Evolutionary conservation across 2,113 vertebrate genomes (phyloP).

Genomic region (Clarias gariepinus): DNA sequence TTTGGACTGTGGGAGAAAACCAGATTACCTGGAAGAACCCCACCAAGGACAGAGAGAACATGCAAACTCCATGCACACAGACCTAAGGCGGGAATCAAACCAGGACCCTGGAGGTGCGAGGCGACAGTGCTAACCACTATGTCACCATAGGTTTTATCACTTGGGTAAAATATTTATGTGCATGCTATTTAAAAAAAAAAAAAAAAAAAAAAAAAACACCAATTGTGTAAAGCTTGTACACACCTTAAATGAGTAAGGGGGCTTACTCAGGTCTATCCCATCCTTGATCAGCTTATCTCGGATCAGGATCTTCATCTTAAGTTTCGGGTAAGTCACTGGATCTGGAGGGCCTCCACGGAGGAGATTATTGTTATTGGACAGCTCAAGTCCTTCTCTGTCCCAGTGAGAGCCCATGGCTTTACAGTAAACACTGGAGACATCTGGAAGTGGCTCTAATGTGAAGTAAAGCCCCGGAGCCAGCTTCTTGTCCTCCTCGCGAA

Average conservation of each 20-base stretch:
- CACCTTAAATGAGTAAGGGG: slow-evolving; percentile 91
- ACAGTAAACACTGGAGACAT: slow-evolving; percentile 49
- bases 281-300: slow-evolving; percentile 91
- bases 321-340: slow-evolving; percentile 81
- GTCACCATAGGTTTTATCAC: neutral
- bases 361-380: slow-evolving; percentile 64
- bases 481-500: slow-evolving; percentile 79
- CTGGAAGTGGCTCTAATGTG: slow-evolving; percentile 84
- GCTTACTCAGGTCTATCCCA: slow-evolving; percentile 86
- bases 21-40: too few species aligned
- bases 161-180: neutral
- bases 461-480: slow-evolving; percentile 84
- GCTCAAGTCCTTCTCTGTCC: slow-evolving; percentile 49
- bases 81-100: too few species aligned
- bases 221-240: slow-evolving; percentile 46
- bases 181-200: neutral
- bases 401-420: slow-evolving; percentile 39
- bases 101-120: too few species aligned
- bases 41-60: too few species aligned
- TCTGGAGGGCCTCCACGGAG: slow-evolving; percentile 67
- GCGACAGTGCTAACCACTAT: too few species aligned
- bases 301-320: slow-evolving; percentile 94
- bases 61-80: too few species aligned
- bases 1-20: too few species aligned
- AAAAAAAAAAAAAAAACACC: neutral